Conservation (phyloP, 2,888 invertebrate genomes). For the Serrognathus titanus region DNA sequence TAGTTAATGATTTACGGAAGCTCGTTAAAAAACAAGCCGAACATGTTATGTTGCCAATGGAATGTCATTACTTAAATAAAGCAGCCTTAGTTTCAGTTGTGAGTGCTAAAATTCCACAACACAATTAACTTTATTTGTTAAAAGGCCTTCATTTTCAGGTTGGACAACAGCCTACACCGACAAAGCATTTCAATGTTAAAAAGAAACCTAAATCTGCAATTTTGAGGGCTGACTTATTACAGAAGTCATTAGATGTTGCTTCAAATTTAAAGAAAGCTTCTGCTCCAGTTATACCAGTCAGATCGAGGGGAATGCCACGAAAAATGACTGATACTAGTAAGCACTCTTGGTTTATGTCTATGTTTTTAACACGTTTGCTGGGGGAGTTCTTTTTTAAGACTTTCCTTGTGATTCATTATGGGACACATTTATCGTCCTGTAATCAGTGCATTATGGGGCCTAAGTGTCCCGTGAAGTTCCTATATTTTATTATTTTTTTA, state of each 20-base stretch:
- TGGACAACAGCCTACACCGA: constrained; percentile 75
- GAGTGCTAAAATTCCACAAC: constrained; percentile 14
- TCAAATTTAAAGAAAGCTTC: constrained; percentile 84
- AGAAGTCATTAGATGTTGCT: constrained; percentile 87
- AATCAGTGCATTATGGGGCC: too few species aligned
- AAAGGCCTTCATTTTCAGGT: constrained; percentile 51
- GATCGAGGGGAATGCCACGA: constrained; percentile 85
- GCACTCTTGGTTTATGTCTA: not conserved
- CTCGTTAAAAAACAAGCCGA: constrained; percentile 82
- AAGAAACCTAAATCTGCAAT: constrained; percentile 93
- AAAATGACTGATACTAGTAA: constrained; percentile 96
- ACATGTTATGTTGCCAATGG: constrained; percentile 83
- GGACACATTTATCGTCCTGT: too few species aligned
- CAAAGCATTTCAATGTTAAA: constrained; percentile 89
- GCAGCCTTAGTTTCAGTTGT: constrained; percentile 86
- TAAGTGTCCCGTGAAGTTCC: too few species aligned
- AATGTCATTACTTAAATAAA: constrained; percentile 95
- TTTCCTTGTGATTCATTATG: too few species aligned
- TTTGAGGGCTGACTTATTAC: constrained; percentile 81
- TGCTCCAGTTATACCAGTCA: constrained; percentile 83
- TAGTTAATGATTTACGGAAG: constrained; percentile 79
- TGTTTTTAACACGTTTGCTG: too few species aligned
- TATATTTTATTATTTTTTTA: too few species aligned
- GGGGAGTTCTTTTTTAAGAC: too few species aligned
- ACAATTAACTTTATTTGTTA: too few species aligned